phyloP scores from a whole-genome alignment of 1,140 invertebrate species.

The Neodiprion fabricii region DNA sequence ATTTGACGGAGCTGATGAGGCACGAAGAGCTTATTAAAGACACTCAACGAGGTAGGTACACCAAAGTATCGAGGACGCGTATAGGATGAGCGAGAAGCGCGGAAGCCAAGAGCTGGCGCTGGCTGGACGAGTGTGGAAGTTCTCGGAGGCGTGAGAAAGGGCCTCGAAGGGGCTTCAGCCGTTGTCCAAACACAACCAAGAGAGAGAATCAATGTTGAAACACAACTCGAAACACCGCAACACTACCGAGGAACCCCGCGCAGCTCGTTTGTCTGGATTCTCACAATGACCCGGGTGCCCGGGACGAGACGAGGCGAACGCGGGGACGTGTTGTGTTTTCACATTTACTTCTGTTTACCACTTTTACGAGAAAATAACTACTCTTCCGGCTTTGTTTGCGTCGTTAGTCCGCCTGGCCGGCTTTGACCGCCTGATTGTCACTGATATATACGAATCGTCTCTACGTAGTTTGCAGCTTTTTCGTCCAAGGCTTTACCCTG shows the following conservation, averaged over 20 bases:
- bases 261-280: neutral
- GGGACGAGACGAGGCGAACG: neutral
- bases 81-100: neutral
- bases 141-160: conserved; percentile 4
- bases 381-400: conserved; percentile 1
- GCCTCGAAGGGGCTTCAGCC: neutral
- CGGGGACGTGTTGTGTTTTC: neutral
- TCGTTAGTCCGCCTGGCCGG: neutral
- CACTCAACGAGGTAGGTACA: neutral
- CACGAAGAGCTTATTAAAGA: neutral
- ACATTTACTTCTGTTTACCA: conserved; percentile 7
- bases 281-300: neutral
- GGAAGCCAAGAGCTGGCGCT: neutral
- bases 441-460: neutral
- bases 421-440: neutral
- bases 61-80: neutral
- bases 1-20: neutral
- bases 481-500: neutral
- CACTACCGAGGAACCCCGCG: conserved; percentile 1
- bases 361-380: conserved; percentile 7
- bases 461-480: neutral
- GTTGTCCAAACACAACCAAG: conserved; percentile 9
- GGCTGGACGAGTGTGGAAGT: neutral
- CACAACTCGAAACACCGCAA: conserved; percentile 14
- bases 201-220: conserved; percentile 14